Evolutionary conservation across 2,888 invertebrate genomes (phyloP), one percentile per base, ranked within the genome.

Genomic region (Coenonympha glycerion): DNA sequence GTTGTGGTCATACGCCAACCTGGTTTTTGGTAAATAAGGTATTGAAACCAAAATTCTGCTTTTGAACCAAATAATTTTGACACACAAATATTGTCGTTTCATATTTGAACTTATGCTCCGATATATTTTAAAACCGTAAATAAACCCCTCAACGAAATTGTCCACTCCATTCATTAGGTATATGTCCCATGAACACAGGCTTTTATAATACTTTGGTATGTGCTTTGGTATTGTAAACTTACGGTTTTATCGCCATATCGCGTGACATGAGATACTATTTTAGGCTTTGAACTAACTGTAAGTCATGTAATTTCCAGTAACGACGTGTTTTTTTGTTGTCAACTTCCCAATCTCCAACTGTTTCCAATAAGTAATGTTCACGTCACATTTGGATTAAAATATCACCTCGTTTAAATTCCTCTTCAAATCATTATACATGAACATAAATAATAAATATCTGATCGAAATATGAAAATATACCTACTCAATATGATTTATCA

Each of bases 241-340:
- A 67, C 65, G 69, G 69, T 69, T 80, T 81, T 81, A 84, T 85
- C 69, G 76, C 60, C 52, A 61, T 60, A 77, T 86, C 72, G 86
- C 86, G 86, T 86, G 86, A 76, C 78, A 71, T 65, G 53, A 60
- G 62, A 56, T 72, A 66, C 66, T 86, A 69, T 64, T 75, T 86
- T 80, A 83, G 69, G 60, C 47, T 69, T 69, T 67, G 69, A 70
- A 72, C 69, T 78, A 81, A 80, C 78, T 71, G 71, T 71, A 76
- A 68, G 73, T 82, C 81, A 71, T 83, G 85, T 84, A 79, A 84
- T 83, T 81, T 79, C 75, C 69, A 76, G 71, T 83, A 84, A 83
- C 80, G 73, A 81, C 65, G 76, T 85, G 81, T 82, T 84, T 81
- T 81, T 73, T 79, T 75, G 77, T 75, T 80, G 80, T 79, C 75